Conservation (phyloP, 1,140 invertebrate species). For the Paraescarpia echinospica region DNA sequence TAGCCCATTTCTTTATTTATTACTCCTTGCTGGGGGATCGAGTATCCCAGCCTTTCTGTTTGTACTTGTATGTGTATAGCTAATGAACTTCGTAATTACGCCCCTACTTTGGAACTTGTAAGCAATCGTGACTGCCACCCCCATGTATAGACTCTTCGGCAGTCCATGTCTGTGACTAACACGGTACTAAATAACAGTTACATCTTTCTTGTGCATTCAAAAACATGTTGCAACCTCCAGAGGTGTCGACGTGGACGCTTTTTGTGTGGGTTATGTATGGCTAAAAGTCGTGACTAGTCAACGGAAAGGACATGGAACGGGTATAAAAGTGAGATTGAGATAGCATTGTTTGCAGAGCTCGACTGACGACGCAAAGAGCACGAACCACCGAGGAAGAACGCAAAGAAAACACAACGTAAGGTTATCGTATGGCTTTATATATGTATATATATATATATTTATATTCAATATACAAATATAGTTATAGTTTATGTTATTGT, state of each 20-base stretch:
- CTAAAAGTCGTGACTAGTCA: not conserved
- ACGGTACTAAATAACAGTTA: too few relatives aligned
- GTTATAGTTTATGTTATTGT: not conserved
- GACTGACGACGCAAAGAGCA: too few relatives aligned
- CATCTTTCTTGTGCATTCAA: not conserved
- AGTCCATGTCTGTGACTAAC: too few relatives aligned
- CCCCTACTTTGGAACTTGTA: too few relatives aligned
- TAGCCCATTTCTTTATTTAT: too few relatives aligned
- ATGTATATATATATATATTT: too few relatives aligned
- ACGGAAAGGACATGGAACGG: not conserved
- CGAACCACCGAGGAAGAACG: not conserved
- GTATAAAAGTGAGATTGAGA: not conserved
- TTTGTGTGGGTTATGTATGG: not conserved
- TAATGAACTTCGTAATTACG: too few relatives aligned
- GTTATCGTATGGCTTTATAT: not conserved
- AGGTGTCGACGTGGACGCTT: not conserved
- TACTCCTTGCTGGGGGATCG: too few relatives aligned
- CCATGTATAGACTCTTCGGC: too few relatives aligned
- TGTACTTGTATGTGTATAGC: too few relatives aligned
- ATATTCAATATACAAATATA: not conserved
- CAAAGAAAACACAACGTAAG: not conserved
- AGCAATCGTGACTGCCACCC: too few relatives aligned
- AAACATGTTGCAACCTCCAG: not conserved
- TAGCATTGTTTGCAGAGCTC: not conserved
- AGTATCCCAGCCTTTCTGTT: too few relatives aligned